phyloP scores from a whole-genome alignment of 2,113 vertebrate species.

The Alaudala cheleensis region DNA sequence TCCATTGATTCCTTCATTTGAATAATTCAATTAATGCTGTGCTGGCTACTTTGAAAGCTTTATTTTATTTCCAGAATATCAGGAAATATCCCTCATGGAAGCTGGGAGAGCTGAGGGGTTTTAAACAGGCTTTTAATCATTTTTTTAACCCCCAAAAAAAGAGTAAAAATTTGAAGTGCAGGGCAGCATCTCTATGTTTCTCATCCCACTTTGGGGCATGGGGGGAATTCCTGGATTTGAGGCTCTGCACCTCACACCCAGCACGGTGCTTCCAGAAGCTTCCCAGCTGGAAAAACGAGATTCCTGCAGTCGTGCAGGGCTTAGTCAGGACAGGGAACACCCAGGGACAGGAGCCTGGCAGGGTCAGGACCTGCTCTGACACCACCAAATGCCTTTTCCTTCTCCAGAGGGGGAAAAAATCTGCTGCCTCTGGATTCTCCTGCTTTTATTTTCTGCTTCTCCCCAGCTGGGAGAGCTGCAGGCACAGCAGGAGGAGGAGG shows the following conservation, averaged over 20 bases:
- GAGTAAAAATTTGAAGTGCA: accelerated
- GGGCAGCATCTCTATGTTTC: not conserved
- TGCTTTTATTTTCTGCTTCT: accelerated
- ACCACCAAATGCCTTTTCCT: accelerated
- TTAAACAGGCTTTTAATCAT: accelerated
- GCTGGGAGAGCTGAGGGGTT: not conserved
- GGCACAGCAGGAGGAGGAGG: not conserved
- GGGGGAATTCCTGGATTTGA: not conserved
- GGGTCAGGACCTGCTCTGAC: accelerated
- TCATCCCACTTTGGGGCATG: accelerated
- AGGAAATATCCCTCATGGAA: not conserved
- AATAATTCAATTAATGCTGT: not conserved
- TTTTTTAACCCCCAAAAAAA: not conserved
- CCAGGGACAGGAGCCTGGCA: accelerated
- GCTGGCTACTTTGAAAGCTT: not conserved
- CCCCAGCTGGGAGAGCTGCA: accelerated
- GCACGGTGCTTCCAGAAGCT: accelerated
- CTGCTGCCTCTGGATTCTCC: accelerated
- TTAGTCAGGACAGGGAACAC: not conserved
- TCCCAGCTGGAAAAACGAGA: not conserved
- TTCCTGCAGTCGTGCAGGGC: not conserved
- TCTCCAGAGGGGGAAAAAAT: not conserved
- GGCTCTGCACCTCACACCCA: accelerated
- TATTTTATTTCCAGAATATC: not conserved
- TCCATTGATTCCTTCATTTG: not conserved